A percentile compares a stretch with the other conserved stretches of the same genome.
These are phyloP conservation scores for Onychostoma macrolepis DNA, from an alignment of 2,113 vertebrate genomes.

Conservation along the genomic window DNA sequence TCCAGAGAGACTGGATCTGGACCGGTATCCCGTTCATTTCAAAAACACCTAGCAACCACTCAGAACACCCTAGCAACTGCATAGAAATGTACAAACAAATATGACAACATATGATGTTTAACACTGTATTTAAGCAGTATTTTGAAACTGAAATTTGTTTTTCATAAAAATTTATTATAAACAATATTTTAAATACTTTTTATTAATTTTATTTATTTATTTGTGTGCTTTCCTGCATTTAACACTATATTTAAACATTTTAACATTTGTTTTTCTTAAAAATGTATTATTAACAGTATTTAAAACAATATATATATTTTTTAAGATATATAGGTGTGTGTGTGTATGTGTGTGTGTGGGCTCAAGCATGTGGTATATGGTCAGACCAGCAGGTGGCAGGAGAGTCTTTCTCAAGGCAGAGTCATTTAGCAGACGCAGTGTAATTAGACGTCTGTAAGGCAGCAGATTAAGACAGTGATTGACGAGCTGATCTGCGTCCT, in stretches of 20 bases:
- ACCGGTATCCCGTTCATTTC: conserved; percentile 78
- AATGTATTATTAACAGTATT: too few relatives aligned
- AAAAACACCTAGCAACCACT: too few relatives aligned
- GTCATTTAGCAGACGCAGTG: background rate
- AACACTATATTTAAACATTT: too few relatives aligned
- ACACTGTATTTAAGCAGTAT: background rate
- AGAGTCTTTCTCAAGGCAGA: conserved; percentile 52
- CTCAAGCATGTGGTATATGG: background rate
- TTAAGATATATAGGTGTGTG: too few relatives aligned
- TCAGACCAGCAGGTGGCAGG: conserved; percentile 70
- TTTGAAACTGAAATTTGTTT: background rate
- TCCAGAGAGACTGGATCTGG: conserved; percentile 83
- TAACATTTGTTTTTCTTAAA: too few relatives aligned
- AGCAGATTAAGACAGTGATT: background rate
- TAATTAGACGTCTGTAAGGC: background rate
- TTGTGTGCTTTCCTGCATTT: too few relatives aligned
- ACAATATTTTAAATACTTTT: too few relatives aligned
- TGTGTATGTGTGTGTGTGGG: background rate
- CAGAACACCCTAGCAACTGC: background rate
- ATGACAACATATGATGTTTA: too few relatives aligned
- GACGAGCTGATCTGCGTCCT: background rate
- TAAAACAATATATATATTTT: too few relatives aligned
- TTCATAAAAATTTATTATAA: too few relatives aligned
- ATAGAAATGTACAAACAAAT: background rate
- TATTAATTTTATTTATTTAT: too few relatives aligned